A percentile compares a stretch with the other conserved stretches of the same genome.
Evolutionary conservation across 2,888 invertebrate species (phyloP).

Genomic region (Drosophila recens): DNA sequence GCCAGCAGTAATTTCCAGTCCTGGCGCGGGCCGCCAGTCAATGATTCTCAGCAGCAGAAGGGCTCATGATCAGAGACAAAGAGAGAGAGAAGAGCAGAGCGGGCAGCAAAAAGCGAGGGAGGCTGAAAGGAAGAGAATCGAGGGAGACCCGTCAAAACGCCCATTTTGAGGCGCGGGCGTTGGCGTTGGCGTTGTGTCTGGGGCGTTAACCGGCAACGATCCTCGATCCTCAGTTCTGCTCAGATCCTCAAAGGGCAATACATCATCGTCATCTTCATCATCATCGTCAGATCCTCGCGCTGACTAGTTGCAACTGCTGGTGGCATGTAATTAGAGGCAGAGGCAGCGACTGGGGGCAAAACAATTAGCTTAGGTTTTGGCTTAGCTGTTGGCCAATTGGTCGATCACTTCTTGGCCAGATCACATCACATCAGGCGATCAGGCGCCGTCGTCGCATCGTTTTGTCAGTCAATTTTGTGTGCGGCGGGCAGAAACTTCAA

Average conservation of each 20-base stretch:
- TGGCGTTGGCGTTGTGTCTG: conserved; percentile 51
- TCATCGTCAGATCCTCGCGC: conserved; percentile 21
- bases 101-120: conserved; percentile 1
- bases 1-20: too few relatives aligned
- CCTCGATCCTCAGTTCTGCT: conserved; percentile 13
- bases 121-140: conserved; percentile 7
- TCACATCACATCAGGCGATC: conserved; percentile 21
- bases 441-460: conserved; percentile 52
- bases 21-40: conserved; percentile 35
- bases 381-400: conserved; percentile 46
- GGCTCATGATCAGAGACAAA: conserved; percentile 14
- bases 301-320: conserved; percentile 32
- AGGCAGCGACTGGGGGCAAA: conserved; percentile 25
- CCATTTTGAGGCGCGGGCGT: conserved; percentile 64
- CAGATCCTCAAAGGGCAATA: conserved; percentile 41
- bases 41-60: conserved; percentile 11
- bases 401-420: conserved; percentile 22
- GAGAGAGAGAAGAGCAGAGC: conserved; percentile 2
- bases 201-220: conserved; percentile 36
- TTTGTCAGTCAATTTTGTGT: conserved; percentile 61
- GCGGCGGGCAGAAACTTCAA: conserved; percentile 52
- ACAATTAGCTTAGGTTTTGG: conserved; percentile 52
- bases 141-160: conserved; percentile 72
- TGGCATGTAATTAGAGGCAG: conserved; percentile 54
- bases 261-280: conserved; percentile 60